These are phyloP conservation scores for Malurus melanocephalus DNA, from an alignment of 2,113 vertebrate species.

Conservation along the genomic window DNA sequence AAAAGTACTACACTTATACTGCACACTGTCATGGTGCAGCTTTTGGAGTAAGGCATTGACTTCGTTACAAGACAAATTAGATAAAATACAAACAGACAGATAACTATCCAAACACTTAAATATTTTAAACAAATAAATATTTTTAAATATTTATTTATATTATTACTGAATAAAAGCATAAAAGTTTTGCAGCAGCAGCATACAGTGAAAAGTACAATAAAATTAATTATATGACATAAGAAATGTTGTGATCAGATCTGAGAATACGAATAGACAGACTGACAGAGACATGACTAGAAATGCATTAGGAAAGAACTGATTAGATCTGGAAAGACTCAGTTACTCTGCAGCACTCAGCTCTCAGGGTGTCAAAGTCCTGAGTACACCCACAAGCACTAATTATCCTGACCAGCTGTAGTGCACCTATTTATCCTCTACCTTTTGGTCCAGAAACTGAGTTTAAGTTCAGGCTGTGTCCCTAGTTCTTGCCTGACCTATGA, in stretches of 20 bases:
- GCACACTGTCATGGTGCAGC: background rate
- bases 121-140: too few species aligned
- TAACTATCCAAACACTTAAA: background rate
- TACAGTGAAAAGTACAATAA: background rate
- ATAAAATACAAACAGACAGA: background rate
- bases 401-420: background rate
- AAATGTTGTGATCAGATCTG: background rate
- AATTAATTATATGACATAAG: background rate
- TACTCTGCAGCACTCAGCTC: background rate
- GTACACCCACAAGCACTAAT: background rate
- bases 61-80: background rate
- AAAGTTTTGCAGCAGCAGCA: background rate
- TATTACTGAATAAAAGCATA: background rate
- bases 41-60: background rate
- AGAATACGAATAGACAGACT: background rate
- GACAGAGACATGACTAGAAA: background rate
- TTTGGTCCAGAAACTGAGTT: background rate
- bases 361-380: background rate
- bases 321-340: background rate
- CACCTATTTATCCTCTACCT: fast-evolving
- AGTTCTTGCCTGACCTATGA: background rate
- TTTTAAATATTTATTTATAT: too few species aligned
- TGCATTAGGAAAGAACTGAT: background rate
- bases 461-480: background rate
- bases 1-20: background rate